Evolutionary conservation across 1,140 invertebrate species (phyloP), one percentile per base, ranked within the genome.

Genomic region (Drosophila miranda): DNA sequence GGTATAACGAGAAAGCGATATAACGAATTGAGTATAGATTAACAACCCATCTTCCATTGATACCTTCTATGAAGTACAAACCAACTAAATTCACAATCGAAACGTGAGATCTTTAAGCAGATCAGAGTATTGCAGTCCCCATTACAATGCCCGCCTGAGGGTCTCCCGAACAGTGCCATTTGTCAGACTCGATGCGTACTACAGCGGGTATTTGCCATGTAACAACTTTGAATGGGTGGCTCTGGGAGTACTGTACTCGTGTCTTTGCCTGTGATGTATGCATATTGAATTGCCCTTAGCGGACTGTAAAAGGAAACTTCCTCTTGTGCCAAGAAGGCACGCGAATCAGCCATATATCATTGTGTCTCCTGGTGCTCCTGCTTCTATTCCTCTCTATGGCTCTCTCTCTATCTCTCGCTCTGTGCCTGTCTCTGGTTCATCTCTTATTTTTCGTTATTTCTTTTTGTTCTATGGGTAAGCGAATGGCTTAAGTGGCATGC

Each of bases 331-430:
- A 38, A 38, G 34, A 38, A 38, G 67, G 59, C 79, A 87, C 83
- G 83, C 83, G 89, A 87, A 88, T 87, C 78, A 61, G 63, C 78
- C 62, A 88, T 88, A 88, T 87, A 87, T 87, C 84, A 88, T 89
- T 88, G 63, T 77, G 75, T 83, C 77, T 78, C 50, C 72, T 26
- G 38, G 4, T 60, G 57, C 38, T 44, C 11, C 77, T 56, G 57
- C 51, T 34, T 44, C 53, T 57, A 11, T 19, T 9, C n/a, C 23
- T 14, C 1, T 30, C 30, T 30, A 30, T 30, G 28, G 8, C 28
- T 8, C 28, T 30, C 28, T 8, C 8, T 57, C 68, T 54, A 61
- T 61, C 58, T 74, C 54, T 55, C 14, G 44, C 30, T 55, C 46
- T 53, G 54, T 30, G 13, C 34, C 58, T 34, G 51, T 58, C 48